Conservation (phyloP, 2,113 vertebrate genomes). For the Semnornis frantzii region DNA sequence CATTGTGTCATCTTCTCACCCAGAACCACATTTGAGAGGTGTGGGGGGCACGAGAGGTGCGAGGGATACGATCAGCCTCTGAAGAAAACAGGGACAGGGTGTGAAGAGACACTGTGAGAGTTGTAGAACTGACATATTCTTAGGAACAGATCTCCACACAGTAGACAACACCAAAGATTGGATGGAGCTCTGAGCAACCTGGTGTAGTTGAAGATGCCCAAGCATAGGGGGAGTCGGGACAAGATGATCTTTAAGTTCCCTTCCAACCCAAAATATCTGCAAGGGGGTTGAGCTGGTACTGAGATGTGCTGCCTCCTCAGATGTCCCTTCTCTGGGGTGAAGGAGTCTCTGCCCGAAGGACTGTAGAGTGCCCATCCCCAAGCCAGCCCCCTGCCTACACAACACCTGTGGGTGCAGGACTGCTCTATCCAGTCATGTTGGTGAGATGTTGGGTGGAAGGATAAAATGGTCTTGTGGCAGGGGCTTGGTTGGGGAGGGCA, state of each 20-base stretch:
- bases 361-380: background rate
- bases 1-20: background rate
- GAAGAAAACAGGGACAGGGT: background rate
- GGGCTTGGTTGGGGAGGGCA: background rate
- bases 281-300: no score
- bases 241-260: no score
- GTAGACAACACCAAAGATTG: no score
- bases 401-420: background rate
- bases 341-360: background rate
- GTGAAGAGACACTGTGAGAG: background rate
- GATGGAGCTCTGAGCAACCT: no score
- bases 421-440: background rate
- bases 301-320: background rate
- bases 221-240: no score
- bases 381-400: background rate
- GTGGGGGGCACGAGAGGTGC: fast-evolving
- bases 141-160: no score
- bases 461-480: background rate
- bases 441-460: background rate
- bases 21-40: fast-evolving
- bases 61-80: background rate
- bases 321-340: no score
- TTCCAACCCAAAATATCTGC: no score
- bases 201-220: no score
- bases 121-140: no score